Conservation (phyloP, 2,797 vertebrate species). For the Botia kubotai region DNA sequence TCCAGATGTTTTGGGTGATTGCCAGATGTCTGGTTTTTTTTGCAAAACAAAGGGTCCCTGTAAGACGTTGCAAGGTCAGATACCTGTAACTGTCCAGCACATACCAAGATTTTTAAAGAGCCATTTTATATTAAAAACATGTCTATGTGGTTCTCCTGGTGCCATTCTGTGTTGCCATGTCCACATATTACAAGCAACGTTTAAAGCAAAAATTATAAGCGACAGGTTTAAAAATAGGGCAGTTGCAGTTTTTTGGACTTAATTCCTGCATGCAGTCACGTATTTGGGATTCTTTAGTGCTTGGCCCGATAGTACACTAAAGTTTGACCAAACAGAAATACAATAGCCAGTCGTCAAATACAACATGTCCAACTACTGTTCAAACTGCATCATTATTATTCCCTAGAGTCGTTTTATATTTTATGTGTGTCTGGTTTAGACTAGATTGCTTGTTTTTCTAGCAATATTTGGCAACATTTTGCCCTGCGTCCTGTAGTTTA, state of each 20-base stretch:
- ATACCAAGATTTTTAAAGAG: constrained; percentile 30
- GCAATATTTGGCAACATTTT: constrained; percentile 6
- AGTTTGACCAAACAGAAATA: too few relatives aligned
- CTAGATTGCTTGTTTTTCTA: not conserved
- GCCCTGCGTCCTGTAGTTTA: not conserved
- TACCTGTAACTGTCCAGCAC: constrained; percentile 6
- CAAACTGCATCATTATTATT: not conserved
- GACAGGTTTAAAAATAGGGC: too few relatives aligned
- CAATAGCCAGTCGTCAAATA: not conserved
- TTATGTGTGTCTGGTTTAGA: not conserved
- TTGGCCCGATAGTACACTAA: not conserved
- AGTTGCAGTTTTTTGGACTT: not conserved
- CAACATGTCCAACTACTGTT: not conserved
- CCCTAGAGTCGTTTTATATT: not conserved
- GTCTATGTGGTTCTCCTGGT: not conserved
- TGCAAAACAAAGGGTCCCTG: not conserved
- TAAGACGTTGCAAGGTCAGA: constrained; percentile 28
- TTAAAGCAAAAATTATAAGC: too few relatives aligned
- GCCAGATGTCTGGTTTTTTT: constrained; percentile 42
- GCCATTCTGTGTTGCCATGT: not conserved
- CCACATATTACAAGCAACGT: not conserved
- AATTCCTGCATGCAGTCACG: not conserved
- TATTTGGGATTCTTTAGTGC: not conserved
- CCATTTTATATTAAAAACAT: not conserved
- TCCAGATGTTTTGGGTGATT: constrained; percentile 54